Base-by-base conservation (phyloP, 2,797 vertebrate genomes). In the Sciurus carolinensis region DNA sequence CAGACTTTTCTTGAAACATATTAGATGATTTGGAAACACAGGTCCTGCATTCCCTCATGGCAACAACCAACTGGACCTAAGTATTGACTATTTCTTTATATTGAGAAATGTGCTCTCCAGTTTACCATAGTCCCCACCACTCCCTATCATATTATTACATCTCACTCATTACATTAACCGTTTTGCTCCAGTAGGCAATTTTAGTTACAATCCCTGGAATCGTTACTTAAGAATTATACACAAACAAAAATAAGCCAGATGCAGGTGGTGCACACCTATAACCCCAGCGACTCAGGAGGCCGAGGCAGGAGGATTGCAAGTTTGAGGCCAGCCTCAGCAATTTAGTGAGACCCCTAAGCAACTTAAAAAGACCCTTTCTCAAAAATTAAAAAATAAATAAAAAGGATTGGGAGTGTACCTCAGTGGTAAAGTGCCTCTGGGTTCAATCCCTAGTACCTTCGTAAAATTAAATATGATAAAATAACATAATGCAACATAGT, bases 1-100 rank as follows among this genome's bases (percentile, higher is more conserved):
- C 20, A 76, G 50, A 36, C 18, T 88, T 92, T n/a, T 73, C 76
- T 88, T 77, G 42, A 93, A 67, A 91, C 90, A 81, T 28, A 76
- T 26, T 62, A 72, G 12, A 42, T 42, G 73, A 64, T 28, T 66
- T 59, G 12, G 11, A 83, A 87, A 22, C 3, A 71, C 8, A 62
- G 28, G 30, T 24, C 3, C 47, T 20, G 20, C 3, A 5, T 87
- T 86, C 72, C 18, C 1, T 91, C 5, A 3, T 9, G 67, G 47
- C 54, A 76, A 59, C n/a, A 80, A 10, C 36, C 26, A 81, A 50
- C 33, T 24, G 59, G 33, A 54, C 20, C 10, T 84, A 50, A 94
- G 44, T 5, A 9, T 17, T 3, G 33, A 14, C 59, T 47, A 4
- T 11, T 80, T 84, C 50, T 28, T 88, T 77, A 59, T 54, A n/a